A percentile compares a stretch with the other conserved stretches of the same genome.
Evolutionary conservation across 2,113 vertebrate genomes (phyloP).

Genomic region (Eira barbara): DNA sequence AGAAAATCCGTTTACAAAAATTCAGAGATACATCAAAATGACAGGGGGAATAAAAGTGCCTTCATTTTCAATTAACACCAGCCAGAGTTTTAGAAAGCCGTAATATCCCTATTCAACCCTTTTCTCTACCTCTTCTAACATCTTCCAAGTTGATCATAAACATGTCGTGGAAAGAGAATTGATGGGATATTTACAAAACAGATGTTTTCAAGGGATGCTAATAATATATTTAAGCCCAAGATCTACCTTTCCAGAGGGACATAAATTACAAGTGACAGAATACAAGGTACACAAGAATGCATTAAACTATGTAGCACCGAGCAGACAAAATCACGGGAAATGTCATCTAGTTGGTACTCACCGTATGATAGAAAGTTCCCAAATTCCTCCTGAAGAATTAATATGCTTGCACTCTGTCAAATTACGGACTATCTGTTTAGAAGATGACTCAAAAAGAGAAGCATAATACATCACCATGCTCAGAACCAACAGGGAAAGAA

Average conservation of each 20-base stretch:
- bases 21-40: conserved; percentile 74
- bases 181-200: conserved; percentile 52
- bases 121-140: neutral
- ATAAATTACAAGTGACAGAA: conserved; percentile 65
- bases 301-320: conserved; percentile 35
- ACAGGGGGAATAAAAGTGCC: conserved; percentile 63
- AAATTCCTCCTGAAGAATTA: conserved; percentile 9
- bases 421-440: neutral
- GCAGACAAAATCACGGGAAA: neutral
- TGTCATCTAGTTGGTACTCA: neutral
- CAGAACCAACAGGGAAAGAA: neutral
- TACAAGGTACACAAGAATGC: conserved; percentile 12
- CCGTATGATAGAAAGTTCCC: neutral
- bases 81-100: conserved; percentile 34
- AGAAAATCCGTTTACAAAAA: conserved; percentile 70
- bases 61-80: conserved; percentile 71
- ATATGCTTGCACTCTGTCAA: conserved; percentile 24
- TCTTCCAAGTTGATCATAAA: conserved; percentile 55
- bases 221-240: conserved; percentile 57
- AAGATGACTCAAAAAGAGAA: conserved; percentile 14
- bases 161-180: conserved; percentile 37
- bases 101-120: conserved; percentile 15
- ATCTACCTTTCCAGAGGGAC: conserved; percentile 52
- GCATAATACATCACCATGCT: neutral
- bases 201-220: conserved; percentile 26